Base-by-base conservation (phyloP, 2,797 vertebrate species). In the Psittacula echo region DNA sequence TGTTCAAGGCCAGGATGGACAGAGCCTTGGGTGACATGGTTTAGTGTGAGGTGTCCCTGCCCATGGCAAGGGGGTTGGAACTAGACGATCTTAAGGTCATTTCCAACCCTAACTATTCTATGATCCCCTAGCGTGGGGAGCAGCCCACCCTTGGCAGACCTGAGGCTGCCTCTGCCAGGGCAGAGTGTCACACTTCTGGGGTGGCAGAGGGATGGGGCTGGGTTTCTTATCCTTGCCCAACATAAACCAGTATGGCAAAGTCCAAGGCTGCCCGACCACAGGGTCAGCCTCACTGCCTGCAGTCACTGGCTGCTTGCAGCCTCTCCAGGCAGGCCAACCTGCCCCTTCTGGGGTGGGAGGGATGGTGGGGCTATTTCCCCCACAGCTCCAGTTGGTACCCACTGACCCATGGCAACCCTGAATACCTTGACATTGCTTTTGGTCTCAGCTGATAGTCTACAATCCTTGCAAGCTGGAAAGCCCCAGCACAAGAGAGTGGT, bases 41-140 rank as follows among this genome's bases (percentile, higher is more conserved):
- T 56, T 56, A 56, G 20, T 56, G 32, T 1, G 32, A n/a, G 20
- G 32, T 56, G 54, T 7, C 54, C 32, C 54, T 56, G 20, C 54
- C 54, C 13, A 14, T n/a, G 54, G 54, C 54, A 56, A 9, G 54
- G 54, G 30, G 20, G 8, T 7, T 56, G 54, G 54, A 56, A n/a
- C 32, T 22, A 10, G 13, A n/a, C n/a, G 21, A n/a, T n/a, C 32
- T n/a, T 22, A 2, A n/a, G 21, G 32, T 56, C 20, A 20, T 56
- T 56, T 56, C 54, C 32, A 56, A 56, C 13, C 54, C 54, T 22
- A n/a, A 56, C 54, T n/a, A 7, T n/a, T n/a, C 32, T n/a, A 30
- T 56, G 20, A 56, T 34, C 12, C 44, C n/a, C 34, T 27, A 3
- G 1, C 0, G 0, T 1, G 1, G 67, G 64, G 61, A 82, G 44